Base-by-base conservation (phyloP, 1,140 invertebrate genomes). In the Plodia interpunctella region DNA sequence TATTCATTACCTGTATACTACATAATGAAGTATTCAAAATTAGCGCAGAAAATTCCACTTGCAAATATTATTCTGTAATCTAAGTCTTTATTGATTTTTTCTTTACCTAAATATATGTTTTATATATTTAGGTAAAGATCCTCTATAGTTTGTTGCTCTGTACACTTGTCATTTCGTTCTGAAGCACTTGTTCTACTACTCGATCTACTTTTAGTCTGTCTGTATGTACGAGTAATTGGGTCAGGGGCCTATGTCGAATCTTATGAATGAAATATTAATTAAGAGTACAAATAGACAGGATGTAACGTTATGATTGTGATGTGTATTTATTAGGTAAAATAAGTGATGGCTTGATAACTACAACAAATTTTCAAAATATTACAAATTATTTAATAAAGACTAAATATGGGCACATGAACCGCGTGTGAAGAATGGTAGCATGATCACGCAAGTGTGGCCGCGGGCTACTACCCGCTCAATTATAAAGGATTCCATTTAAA, bases 181-280 rank as follows among this genome's bases (percentile, higher is more conserved):
- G 5, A n/a, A 44, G 66, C 60, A 63, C 53, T 58, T 60, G 59
- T 50, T 57, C 60, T 51, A 59, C 55, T 66, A 52, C 53, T 60
- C 59, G 61, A 57, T 63, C 62, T 61, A 61, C 55, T 66, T 72
- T 72, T 65, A 75, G 64, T 71, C 60, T 64, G 72, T 67, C 64
- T 66, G 59, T 66, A 44, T 59, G 38, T 52, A n/a, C n/a, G n/a
- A n/a, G n/a, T 25, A 71, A 65, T 44, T 65, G 65, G 65, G 67
- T 67, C 63, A 68, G 58, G 55, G 62, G 20, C 57, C 63, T 13
- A 44, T 44, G 38, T 17, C 38, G 38, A 44, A 44, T 44, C 38
- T 15, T 44, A 44, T 44, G 38, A 44, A 44, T 44, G 38, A 44
- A 44, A 44, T 44, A 44, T 44, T 44, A 44, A 44, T 44, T 44